Conservation (phyloP, 2,888 invertebrate species). For the Apamea anceps region DNA sequence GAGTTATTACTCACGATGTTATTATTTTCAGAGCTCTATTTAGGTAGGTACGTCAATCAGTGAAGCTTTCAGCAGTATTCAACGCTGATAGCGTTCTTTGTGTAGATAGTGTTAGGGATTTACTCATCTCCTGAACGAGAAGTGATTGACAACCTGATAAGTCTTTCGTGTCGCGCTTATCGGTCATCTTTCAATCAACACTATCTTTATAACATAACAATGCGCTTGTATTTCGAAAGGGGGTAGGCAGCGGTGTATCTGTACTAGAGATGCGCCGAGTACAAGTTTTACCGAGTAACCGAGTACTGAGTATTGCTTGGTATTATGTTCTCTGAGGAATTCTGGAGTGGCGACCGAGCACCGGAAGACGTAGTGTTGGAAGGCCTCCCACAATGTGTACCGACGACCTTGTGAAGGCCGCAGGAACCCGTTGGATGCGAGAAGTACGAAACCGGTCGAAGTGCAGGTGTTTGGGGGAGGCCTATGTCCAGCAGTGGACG, state of each 20-base stretch:
- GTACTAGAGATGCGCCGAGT: background rate
- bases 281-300: background rate
- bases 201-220: background rate
- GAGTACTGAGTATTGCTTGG: background rate
- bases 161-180: constrained; percentile 11
- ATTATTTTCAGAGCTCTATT: background rate
- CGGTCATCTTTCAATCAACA: constrained; percentile 42
- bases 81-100: constrained; percentile 12
- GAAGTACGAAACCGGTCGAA: too few species aligned
- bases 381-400: too few species aligned
- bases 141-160: constrained; percentile 21
- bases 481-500: too few species aligned
- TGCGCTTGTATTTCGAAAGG: background rate
- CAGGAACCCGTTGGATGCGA: too few species aligned
- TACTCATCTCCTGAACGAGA: constrained; percentile 7
- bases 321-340: too few species aligned
- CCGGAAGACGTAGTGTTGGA: too few species aligned
- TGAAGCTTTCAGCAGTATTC: constrained; percentile 5
- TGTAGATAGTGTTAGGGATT: constrained; percentile 8
- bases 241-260: background rate
- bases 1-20: too few species aligned
- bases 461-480: too few species aligned
- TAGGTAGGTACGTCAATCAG: constrained; percentile 3
- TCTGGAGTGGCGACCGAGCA: too few species aligned
- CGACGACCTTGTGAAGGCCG: too few species aligned